Evolutionary conservation across 2,113 vertebrate genomes (phyloP), one percentile per base, ranked within the genome.

Genomic region (Nicator chloris): DNA sequence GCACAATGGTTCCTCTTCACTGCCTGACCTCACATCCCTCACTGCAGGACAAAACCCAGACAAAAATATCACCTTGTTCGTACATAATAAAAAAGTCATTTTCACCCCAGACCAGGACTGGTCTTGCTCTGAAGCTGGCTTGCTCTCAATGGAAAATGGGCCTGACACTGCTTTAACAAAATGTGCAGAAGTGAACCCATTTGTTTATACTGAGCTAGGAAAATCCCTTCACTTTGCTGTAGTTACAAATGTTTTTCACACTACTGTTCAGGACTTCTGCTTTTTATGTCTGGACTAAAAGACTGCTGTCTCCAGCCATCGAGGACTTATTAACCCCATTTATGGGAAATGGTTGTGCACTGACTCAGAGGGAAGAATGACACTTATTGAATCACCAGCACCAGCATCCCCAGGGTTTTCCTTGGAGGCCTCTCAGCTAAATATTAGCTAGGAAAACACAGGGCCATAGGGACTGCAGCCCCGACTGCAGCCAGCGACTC

Each of bases 341-440:
- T 93, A 93, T 61, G 90, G 93, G 93, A 96, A 94, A 90, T 75
- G 68, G 60, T 56, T 95, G 68, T 3, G 17, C 73, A 11, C 64
- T 96, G 94, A 96, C 68, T 96, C 90, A 96, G 90, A 93, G 93
- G 93, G 94, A 96, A 97, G 92, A 96, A 96, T 97, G 94, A 94
- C 79, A 90, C 75, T 92, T 90, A 92, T 68, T 96, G 95, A 94
- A 90, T 95, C 87, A 83, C 85, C 60, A 93, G 76, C 85, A 92
- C 85, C 63, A 86, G 44, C 8, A 5, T 91, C 91, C 92, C 79
- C 31, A 86, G 82, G 92, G 87, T 94, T 96, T 96, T 95, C 56
- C 79, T 96, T 96, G 93, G 96, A 97, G 71, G 68, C 18, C 22
- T 88, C 71, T 93, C 92, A 93, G 7, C 59, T 81, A 96, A 92